These are phyloP conservation scores for Epirrhoe tristata DNA, from an alignment of 2,888 invertebrate species.

Conservation along the genomic window DNA sequence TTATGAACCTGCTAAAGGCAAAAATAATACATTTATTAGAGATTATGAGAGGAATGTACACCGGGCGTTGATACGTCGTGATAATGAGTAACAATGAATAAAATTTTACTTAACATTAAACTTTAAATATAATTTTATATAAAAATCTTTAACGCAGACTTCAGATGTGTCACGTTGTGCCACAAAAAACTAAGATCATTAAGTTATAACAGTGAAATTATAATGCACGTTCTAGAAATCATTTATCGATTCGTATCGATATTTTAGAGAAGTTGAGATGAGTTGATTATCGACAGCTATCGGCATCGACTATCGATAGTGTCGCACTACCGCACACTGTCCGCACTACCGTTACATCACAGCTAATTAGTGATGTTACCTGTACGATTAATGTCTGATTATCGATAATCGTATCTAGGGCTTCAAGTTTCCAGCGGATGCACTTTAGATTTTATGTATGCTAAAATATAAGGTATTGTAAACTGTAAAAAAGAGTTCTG, in stretches of 20 bases:
- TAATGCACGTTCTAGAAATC: constrained; percentile 15
- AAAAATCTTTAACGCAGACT: too few species aligned
- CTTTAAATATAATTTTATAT: too few species aligned
- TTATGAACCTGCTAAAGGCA: too few species aligned
- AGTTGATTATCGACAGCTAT: constrained; percentile 19
- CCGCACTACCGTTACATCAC: constrained; percentile 31
- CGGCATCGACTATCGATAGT: constrained; percentile 30
- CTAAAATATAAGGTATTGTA: constrained; percentile 1
- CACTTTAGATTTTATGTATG: constrained; percentile 5
- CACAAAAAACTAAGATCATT: background rate
- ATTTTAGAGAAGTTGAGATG: constrained; percentile 27
- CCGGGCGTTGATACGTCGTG: too few species aligned
- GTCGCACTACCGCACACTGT: constrained; percentile 26
- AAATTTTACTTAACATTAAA: too few species aligned
- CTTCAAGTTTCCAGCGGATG: background rate
- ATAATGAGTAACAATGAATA: too few species aligned
- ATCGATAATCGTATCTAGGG: constrained; percentile 18
- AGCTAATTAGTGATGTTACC: constrained; percentile 35
- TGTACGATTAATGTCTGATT: constrained; percentile 25
- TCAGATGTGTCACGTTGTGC: too few species aligned
- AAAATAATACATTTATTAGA: too few species aligned
- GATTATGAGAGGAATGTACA: too few species aligned
- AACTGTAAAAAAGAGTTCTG: background rate
- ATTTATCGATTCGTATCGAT: constrained; percentile 17
- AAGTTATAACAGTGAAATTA: too few species aligned